Conservation (phyloP, 1,140 invertebrate species). For the Eulimnadia texana region DNA sequence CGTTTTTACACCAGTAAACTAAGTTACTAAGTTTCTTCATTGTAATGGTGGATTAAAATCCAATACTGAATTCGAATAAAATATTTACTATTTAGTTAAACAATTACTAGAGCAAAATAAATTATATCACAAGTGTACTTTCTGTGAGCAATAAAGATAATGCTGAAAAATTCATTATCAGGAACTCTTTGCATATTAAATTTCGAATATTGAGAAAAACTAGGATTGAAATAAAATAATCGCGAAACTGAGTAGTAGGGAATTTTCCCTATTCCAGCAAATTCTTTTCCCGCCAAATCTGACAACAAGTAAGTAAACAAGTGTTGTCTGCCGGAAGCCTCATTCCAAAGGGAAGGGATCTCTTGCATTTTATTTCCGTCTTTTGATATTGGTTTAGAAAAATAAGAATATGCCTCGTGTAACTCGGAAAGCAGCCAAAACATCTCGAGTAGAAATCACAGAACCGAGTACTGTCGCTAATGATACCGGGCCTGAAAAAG, state of each 20-base stretch:
- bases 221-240: too few species aligned
- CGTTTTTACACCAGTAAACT: too few species aligned
- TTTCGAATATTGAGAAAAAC: neutral
- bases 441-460: neutral
- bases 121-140: too few species aligned
- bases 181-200: neutral
- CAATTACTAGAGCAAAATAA: too few species aligned
- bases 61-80: too few species aligned
- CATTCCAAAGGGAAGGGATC: too few species aligned
- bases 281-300: neutral
- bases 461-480: neutral
- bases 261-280: neutral
- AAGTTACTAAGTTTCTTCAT: too few species aligned
- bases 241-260: too few species aligned
- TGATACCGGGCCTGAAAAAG: neutral
- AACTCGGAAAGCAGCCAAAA: neutral
- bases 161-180: too few species aligned
- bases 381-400: neutral
- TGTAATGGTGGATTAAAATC: too few species aligned
- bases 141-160: too few species aligned
- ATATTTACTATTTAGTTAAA: too few species aligned
- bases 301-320: neutral
- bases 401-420: neutral
- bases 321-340: neutral
- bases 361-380: neutral